phyloP scores from a whole-genome alignment of 2,797 vertebrate genomes.

The Rhinophrynus dorsalis region DNA sequence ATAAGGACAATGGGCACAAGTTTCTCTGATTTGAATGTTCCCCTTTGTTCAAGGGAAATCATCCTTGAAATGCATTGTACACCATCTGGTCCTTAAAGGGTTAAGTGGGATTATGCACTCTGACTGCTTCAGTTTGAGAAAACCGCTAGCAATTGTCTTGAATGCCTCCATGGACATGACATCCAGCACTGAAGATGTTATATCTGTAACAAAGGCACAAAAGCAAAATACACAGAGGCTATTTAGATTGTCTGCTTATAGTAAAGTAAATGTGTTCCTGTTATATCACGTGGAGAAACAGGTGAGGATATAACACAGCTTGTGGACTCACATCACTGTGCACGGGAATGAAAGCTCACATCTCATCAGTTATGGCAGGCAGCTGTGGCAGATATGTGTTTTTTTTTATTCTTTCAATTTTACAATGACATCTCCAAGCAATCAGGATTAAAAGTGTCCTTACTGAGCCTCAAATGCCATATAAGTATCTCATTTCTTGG shows the following conservation, averaged over 20 bases:
- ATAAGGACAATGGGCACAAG: no score
- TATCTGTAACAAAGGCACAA: neutral
- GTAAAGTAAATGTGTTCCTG: neutral
- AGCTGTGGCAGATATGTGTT: constrained; percentile 7
- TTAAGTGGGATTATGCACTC: no score
- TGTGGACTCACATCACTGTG: constrained; percentile 14
- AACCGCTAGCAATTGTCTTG: no score
- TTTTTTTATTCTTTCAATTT: constrained; percentile 26
- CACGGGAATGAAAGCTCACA: constrained; percentile 12
- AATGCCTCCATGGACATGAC: no score
- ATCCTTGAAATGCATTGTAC: no score
- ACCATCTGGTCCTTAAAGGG: no score
- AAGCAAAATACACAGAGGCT: no score
- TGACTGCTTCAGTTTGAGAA: no score
- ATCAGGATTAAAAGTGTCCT: constrained; percentile 39
- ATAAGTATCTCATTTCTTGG: constrained; percentile 21
- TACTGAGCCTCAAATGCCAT: constrained; percentile 15
- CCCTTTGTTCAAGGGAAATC: no score
- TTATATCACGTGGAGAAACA: constrained; percentile 14
- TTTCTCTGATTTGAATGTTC: no score
- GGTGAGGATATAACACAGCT: constrained; percentile 10
- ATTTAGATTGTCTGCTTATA: no score
- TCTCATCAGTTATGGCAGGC: constrained; percentile 28
- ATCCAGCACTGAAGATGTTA: no score
- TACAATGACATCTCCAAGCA: constrained; percentile 38